Evolutionary conservation across 2,888 invertebrate genomes (phyloP).

Genomic region (Fragum whitleyi): DNA sequence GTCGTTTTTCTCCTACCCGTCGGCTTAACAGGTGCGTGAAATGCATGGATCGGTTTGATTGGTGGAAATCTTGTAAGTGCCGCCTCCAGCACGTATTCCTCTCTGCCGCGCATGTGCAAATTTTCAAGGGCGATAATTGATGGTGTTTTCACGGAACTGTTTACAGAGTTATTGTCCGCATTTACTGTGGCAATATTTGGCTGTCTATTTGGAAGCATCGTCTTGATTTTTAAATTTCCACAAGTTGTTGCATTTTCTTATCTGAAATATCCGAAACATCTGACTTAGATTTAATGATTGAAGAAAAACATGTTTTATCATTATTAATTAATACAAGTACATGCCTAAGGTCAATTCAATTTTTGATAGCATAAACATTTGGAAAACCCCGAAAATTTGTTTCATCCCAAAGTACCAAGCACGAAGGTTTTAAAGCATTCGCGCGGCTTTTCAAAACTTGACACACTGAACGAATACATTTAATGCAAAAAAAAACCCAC

Average conservation of each 20-base stretch:
- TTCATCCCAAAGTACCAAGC: no score
- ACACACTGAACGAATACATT: no score
- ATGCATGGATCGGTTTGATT: slow-evolving; percentile 34
- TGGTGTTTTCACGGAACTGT: slow-evolving; percentile 40
- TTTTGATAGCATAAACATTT: no score
- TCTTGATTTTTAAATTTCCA: not conserved
- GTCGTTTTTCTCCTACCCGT: slow-evolving; percentile 50
- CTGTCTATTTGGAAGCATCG: not conserved
- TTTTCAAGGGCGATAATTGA: slow-evolving; percentile 60
- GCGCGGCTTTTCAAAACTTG: no score
- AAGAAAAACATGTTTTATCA: no score
- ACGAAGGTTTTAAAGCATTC: no score
- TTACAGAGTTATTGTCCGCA: slow-evolving; percentile 18
- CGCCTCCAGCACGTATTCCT: slow-evolving; percentile 33
- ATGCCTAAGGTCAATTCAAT: no score
- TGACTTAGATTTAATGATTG: no score
- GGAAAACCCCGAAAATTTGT: no score
- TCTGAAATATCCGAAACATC: not conserved
- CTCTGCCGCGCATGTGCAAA: slow-evolving; percentile 31
- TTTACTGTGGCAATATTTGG: not conserved
- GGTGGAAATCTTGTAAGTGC: not conserved
- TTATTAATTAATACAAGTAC: no score
- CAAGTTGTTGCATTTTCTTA: not conserved
- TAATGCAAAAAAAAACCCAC: no score
- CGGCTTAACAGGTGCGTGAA: slow-evolving; percentile 14